Conservation (phyloP, 2,797 vertebrate genomes). For the Chiroxiphia lanceolata region DNA sequence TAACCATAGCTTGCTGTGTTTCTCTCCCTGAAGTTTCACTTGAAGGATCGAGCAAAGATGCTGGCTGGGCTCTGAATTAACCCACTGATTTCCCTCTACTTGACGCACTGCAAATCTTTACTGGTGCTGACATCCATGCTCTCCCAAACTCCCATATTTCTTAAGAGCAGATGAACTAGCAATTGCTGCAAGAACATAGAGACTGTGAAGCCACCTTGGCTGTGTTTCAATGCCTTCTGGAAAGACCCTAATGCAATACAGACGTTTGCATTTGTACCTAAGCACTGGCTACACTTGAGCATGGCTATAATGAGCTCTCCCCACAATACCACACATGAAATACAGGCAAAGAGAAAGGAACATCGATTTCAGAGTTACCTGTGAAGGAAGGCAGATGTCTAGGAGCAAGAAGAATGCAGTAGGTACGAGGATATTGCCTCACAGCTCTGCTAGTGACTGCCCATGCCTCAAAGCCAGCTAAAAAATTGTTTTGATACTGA, state of each 20-base stretch:
- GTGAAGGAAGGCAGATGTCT: neutral
- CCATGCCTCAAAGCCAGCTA: neutral
- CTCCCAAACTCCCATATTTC: neutral
- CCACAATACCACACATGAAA: conserved; percentile 17
- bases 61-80: neutral
- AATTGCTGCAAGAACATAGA: neutral
- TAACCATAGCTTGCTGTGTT: neutral
- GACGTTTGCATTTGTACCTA: conserved; percentile 20
- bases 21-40: neutral
- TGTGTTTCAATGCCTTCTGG: conserved; percentile 19
- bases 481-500: neutral
- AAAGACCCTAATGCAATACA: conserved; percentile 46
- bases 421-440: neutral
- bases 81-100: neutral
- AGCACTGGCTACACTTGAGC: neutral
- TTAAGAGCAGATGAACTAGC: conserved; percentile 3
- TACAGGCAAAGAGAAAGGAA: neutral
- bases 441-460: neutral
- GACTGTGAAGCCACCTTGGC: neutral
- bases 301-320: conserved; percentile 14
- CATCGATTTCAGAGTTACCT: neutral
- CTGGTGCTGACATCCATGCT: neutral
- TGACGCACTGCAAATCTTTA: neutral
- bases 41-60: neutral
- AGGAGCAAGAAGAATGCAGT: neutral